Percentiles rank a stretch among this genome's conserved stretches.
These are phyloP conservation scores for Choristoneura rosaceana DNA, from an alignment of 2,888 invertebrate species.

Conservation along the genomic window DNA sequence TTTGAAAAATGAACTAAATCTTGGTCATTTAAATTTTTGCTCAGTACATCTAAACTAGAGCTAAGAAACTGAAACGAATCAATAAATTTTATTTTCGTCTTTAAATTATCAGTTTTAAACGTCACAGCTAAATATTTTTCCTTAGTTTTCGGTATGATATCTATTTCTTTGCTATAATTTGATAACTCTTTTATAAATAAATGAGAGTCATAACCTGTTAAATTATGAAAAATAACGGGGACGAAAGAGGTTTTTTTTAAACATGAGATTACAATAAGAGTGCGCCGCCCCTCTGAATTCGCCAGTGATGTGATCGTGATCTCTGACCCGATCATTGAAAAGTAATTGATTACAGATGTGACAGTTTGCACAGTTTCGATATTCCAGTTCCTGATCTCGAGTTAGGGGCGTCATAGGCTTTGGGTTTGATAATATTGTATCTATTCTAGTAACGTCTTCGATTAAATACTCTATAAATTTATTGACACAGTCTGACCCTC, in stretches of 20 bases:
- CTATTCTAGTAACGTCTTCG: not conserved
- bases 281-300: slow-evolving; percentile 3
- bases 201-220: slow-evolving; percentile 20
- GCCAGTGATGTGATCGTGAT: slow-evolving; percentile 7
- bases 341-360: not conserved
- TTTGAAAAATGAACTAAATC: slow-evolving; percentile 35
- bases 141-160: slow-evolving; percentile 23
- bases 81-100: slow-evolving; percentile 31
- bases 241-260: not conserved
- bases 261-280: slow-evolving; percentile 7
- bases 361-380: not conserved
- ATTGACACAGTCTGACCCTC: slow-evolving; percentile 8
- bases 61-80: slow-evolving; percentile 36
- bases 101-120: not conserved
- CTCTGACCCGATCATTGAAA: not conserved
- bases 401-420: not conserved
- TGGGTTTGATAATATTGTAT: not conserved
- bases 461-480: slow-evolving; percentile 9
- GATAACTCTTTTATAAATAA: slow-evolving; percentile 12
- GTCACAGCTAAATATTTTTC: slow-evolving; percentile 36
- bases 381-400: not conserved
- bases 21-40: slow-evolving; percentile 2
- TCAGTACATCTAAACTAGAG: slow-evolving; percentile 21
- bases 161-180: not conserved
- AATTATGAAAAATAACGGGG: slow-evolving; percentile 35